These are phyloP conservation scores for Drosophila bocqueti DNA, from an alignment of 1,140 invertebrate genomes.

Conservation along the genomic window DNA sequence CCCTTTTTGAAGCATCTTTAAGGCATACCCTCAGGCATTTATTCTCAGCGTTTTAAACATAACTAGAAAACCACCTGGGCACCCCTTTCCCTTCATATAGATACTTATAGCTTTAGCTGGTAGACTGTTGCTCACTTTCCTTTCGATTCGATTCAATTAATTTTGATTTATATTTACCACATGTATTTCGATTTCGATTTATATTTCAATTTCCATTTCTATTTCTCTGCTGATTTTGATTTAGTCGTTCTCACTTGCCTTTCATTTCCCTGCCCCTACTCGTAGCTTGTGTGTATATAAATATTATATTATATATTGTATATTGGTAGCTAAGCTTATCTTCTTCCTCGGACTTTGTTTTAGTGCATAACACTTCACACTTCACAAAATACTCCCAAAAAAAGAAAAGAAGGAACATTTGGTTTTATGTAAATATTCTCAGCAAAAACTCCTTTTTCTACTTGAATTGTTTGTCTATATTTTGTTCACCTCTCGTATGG, in stretches of 20 bases:
- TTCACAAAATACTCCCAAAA: background rate
- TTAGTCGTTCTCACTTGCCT: slow-evolving; percentile 32
- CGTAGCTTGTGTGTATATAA: slow-evolving; percentile 34
- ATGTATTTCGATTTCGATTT: slow-evolving; percentile 1
- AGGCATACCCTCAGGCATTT: background rate
- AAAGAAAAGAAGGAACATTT: background rate
- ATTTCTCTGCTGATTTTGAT: slow-evolving; percentile 31
- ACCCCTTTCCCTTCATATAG: background rate
- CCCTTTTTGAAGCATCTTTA: background rate
- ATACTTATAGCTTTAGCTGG: slow-evolving; percentile 19
- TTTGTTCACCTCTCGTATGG: slow-evolving; percentile 17
- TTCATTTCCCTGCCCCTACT: slow-evolving; percentile 43
- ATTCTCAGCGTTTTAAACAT: background rate
- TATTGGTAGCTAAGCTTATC: slow-evolving; percentile 8
- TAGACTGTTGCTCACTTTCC: slow-evolving; percentile 41
- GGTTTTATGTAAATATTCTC: slow-evolving; percentile 30
- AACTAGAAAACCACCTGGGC: background rate
- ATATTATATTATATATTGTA: slow-evolving; percentile 15
- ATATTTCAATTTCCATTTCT: slow-evolving; percentile 5
- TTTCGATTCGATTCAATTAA: slow-evolving; percentile 24
- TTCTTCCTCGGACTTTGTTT: background rate
- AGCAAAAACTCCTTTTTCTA: slow-evolving; percentile 1
- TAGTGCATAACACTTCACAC: background rate
- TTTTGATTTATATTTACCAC: slow-evolving; percentile 17
- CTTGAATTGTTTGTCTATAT: slow-evolving; percentile 1